A percentile compares a stretch with the other conserved stretches of the same genome.
phyloP scores from a whole-genome alignment of 2,113 vertebrate genomes.

The Gymnobelideus leadbeateri region DNA sequence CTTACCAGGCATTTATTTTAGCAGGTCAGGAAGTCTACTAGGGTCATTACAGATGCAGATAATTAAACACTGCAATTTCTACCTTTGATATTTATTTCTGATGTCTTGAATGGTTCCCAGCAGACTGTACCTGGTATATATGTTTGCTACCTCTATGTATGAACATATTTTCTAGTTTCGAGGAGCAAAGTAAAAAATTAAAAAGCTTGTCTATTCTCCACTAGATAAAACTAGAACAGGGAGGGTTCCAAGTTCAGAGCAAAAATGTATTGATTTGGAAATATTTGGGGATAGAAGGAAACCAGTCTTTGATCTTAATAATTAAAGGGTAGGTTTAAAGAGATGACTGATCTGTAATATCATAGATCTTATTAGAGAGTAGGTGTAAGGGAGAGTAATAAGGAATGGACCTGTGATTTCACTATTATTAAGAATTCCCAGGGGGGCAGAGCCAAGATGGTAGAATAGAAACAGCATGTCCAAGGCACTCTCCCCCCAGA shows the following conservation, averaged over 20 bases:
- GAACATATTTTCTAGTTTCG: background rate
- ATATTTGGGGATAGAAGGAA: background rate
- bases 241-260: background rate
- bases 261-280: background rate
- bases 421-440: background rate
- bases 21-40: background rate
- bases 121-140: background rate
- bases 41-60: background rate
- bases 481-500: no score
- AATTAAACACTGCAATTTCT: background rate
- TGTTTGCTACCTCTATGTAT: background rate
- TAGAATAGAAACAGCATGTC: no score
- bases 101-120: background rate
- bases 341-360: background rate
- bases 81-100: background rate
- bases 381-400: background rate
- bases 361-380: background rate
- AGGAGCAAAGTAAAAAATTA: background rate
- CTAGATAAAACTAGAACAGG: background rate
- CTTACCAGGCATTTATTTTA: background rate
- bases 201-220: background rate
- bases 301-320: background rate
- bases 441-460: no score
- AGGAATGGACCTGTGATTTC: background rate
- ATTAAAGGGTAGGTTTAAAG: background rate